A percentile compares a stretch with the other conserved stretches of the same genome.
Conservation (phyloP, 2,888 invertebrate genomes). For the Caenorhabditis sulstoni region DNA sequence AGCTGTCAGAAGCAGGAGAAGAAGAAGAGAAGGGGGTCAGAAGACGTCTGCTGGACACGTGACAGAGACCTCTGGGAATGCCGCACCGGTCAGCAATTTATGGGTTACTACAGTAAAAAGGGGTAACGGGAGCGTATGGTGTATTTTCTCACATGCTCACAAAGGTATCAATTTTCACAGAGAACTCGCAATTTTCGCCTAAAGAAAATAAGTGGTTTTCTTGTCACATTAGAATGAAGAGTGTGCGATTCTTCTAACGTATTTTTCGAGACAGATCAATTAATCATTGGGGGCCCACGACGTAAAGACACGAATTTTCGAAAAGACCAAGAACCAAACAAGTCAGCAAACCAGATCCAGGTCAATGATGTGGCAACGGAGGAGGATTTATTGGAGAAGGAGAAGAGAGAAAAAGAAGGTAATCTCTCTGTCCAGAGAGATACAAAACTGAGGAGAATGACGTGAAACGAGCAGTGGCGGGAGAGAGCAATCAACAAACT, state of each 20-base stretch:
- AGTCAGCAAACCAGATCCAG: constrained; percentile 12
- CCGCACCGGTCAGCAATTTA: not conserved
- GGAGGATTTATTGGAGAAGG: not conserved
- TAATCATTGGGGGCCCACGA: too few species aligned
- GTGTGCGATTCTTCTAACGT: too few species aligned
- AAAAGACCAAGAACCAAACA: constrained; percentile 11
- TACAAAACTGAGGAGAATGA: constrained; percentile 9
- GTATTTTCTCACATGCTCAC: too few species aligned
- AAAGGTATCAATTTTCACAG: too few species aligned
- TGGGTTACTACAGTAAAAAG: not conserved
- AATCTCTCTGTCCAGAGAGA: not conserved
- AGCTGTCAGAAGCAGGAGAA: constrained; percentile 16
- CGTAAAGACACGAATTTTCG: not conserved
- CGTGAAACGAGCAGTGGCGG: constrained; percentile 14
- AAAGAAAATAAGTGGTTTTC: too few species aligned
- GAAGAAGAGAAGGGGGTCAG: not conserved
- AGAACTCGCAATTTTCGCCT: too few species aligned
- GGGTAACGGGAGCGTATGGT: too few species aligned
- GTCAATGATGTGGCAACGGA: constrained; percentile 1
- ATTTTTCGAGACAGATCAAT: too few species aligned
- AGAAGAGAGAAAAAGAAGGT: not conserved
- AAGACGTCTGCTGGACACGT: constrained; percentile 23
- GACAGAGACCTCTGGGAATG: not conserved
- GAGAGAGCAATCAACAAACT: constrained; percentile 42
- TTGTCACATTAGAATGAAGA: too few species aligned